Base-by-base conservation (phyloP, 2,888 invertebrate genomes). In the Nemotelus pantherinus region DNA sequence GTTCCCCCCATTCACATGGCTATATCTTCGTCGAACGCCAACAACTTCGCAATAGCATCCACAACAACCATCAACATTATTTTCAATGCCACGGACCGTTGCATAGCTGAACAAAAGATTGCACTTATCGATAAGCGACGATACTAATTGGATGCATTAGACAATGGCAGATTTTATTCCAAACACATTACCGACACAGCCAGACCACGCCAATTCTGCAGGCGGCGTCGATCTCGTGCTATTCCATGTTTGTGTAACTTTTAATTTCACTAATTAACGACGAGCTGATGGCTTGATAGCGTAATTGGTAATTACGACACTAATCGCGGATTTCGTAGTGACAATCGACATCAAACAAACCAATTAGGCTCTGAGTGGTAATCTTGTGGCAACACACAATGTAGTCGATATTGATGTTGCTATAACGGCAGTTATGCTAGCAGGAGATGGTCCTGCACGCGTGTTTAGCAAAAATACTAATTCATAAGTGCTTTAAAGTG, bases 91-190 rank as follows among this genome's bases (percentile, higher is more conserved):
- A 65, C 2, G 65, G 65, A 9, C 25, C 25, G 25, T 25, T 25
- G 25, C 41, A 7, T 47, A 47, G 10, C 43, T 9, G n/a, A 47
- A 47, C 65, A 65, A n/a, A 45, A 65, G 65, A 65, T 65, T 47
- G 65, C 65, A 65, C 65, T 65, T 65, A 47, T 47, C 44, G 65
- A 47, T 45, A 45, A 65, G n/a, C 10, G 9, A 9, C 9, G 65
- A 65, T 65, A 65, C 47, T 65, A 65, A 65, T 65, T 65, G 65
- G 65, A 41, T 58, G 47, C 65, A 65, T 65, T 65, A 65, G 65
- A 65, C 65, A 47, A 65, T 7, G n/a, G 65, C 43, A 43, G 65
- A 65, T 65, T 65, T 65, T 65, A 65, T 65, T 47, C 45, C 65
- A 41, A 45, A 45, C 6, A 25, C 25, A 25, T 25, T 25, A 25